phyloP scores from a whole-genome alignment of 1,140 invertebrate genomes.

The Charaxes varanes region DNA sequence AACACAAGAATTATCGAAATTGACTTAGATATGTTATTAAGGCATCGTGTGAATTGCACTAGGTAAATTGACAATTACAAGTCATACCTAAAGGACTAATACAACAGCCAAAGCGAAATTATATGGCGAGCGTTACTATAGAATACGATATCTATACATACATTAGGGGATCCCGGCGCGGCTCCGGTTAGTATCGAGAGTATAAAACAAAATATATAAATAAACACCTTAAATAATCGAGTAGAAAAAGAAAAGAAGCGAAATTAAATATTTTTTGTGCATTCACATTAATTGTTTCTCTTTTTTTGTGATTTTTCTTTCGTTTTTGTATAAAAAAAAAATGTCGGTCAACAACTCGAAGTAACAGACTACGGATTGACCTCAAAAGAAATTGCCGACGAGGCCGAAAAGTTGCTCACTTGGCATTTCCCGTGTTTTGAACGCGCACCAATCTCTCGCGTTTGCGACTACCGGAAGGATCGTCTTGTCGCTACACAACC shows the following conservation, averaged over 20 bases:
- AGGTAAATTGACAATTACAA: conserved; percentile 52
- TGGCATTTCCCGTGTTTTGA: conserved; percentile 36
- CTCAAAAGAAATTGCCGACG: conserved; percentile 40
- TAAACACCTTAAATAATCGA: conserved; percentile 58
- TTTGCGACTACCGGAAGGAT: conserved; percentile 59
- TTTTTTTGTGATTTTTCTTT: conserved; percentile 61
- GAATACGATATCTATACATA: conserved; percentile 32
- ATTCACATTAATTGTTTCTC: conserved; percentile 36
- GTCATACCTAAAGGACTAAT: conserved; percentile 53
- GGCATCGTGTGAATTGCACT: conserved; percentile 73
- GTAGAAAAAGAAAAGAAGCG: conserved; percentile 59
- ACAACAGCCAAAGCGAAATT: conserved; percentile 68
- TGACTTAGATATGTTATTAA: conserved; percentile 74
- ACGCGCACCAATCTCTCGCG: conserved; percentile 61
- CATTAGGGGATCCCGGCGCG: conserved; percentile 21
- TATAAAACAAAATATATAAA: conserved; percentile 69
- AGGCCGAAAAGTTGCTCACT: conserved; percentile 44
- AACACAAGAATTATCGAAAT: conserved; percentile 56
- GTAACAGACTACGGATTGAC: conserved; percentile 41
- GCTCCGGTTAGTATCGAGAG: conserved; percentile 38
- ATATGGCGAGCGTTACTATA: conserved; percentile 51
- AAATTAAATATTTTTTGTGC: conserved; percentile 67
- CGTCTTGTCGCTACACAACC: conserved; percentile 59
- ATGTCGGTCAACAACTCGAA: conserved; percentile 41
- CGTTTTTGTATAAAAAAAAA: conserved; percentile 62